Evolutionary conservation across 2,888 invertebrate genomes (phyloP), one percentile per base, ranked within the genome.

Genomic region (Chrysina gloriosa): DNA sequence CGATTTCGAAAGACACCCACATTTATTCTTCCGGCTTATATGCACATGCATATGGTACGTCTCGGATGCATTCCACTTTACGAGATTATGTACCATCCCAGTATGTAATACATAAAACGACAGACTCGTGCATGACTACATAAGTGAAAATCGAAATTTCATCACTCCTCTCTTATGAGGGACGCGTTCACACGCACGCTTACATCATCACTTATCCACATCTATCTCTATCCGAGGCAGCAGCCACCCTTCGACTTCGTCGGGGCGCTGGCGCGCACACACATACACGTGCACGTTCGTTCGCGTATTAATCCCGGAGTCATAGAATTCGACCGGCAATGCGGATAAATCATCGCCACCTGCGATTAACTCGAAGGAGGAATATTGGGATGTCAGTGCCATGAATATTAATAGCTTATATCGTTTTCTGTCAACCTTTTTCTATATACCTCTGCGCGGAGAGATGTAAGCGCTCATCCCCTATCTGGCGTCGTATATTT

Each of bases 321-420:
- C 78, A 74, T 75, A 74, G 77, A 75, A 76, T 73, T 71, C 70
- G 72, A 73, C 76, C 75, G 77, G 77, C 79, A 78, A 76, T 73
- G 72, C 74, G 74, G 74, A 80, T 80, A 80, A 80, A 80, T 80
- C 78, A 78, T 77, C 76, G 76, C 76, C 78, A 80, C 79, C 79
- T 80, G 79, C 79, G 78, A 79, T 79, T 79, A 80, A 79, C 80
- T 78, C 74, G 19, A 47, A 34, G 36, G 34, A 70, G 75, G 77
- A 78, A 77, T 78, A 79, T 80, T 78, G 77, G 78, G 76, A 77
- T 78, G 80, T 79, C 79, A 79, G 75, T 76, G 78, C 77, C 78
- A 77, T 78, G 80, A 80, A 80, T 80, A 79, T 80, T 80, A 80
- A 79, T 80, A 79, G 75, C 74, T 72, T 74, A 72, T 71, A 69